Evolutionary conservation across 2,888 invertebrate genomes (phyloP).

Genomic region (Seira ritae): DNA sequence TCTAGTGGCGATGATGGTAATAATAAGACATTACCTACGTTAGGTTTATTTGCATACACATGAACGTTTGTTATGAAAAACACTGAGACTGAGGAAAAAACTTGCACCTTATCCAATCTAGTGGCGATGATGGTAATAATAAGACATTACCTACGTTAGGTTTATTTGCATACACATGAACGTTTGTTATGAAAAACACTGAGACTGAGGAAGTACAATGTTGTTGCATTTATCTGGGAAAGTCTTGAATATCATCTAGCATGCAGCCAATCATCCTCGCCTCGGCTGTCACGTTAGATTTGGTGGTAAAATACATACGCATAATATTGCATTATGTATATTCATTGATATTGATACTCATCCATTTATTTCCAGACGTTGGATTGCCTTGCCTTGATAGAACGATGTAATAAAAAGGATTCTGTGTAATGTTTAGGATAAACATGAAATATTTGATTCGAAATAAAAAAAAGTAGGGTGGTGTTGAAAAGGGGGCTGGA

Average conservation of each 20-base stretch:
- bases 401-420: background rate
- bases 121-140: too few relatives aligned
- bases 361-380: too few relatives aligned
- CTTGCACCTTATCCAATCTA: background rate
- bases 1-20: background rate
- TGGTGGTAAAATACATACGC: background rate
- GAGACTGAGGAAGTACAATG: background rate
- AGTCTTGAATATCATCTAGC: background rate
- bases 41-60: background rate
- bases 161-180: background rate
- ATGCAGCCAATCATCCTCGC: background rate
- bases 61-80: background rate
- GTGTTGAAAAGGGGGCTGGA: background rate
- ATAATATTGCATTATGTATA: background rate
- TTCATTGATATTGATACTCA: too few relatives aligned
- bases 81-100: background rate
- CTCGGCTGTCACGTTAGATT: background rate
- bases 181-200: background rate
- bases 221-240: background rate
- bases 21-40: background rate
- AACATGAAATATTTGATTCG: background rate
- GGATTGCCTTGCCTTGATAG: too few relatives aligned
- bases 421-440: background rate
- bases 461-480: background rate
- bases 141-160: too few relatives aligned